phyloP scores from a whole-genome alignment of 2,797 vertebrate genomes.

The Channallabes apus region DNA sequence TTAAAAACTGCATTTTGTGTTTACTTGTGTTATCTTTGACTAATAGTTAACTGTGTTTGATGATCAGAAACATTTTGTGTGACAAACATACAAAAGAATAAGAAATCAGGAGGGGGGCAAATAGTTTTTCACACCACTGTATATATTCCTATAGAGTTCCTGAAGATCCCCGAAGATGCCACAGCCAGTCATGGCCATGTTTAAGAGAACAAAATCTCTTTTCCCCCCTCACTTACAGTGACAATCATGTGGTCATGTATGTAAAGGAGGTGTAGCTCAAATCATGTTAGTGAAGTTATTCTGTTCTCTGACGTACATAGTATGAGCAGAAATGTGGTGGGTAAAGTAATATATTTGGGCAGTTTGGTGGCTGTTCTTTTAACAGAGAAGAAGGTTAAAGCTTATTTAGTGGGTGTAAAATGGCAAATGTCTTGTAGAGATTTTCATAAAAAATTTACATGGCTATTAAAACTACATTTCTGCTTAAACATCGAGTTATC shows the following conservation, averaged over 20 bases:
- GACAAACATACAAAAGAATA: too few species aligned
- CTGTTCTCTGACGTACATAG: background rate
- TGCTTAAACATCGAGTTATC: background rate
- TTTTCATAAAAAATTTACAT: background rate
- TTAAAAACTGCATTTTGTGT: too few species aligned
- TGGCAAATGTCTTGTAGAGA: background rate
- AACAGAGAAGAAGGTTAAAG: background rate
- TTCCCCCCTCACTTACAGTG: background rate
- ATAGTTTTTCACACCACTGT: too few species aligned
- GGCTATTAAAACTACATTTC: background rate
- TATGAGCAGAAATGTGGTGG: background rate
- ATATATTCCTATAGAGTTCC: background rate
- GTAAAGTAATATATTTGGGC: background rate
- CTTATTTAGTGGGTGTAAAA: background rate
- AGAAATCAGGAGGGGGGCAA: too few species aligned
- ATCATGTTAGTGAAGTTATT: too few species aligned
- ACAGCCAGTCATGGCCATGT: background rate
- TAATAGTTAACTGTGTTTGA: too few species aligned
- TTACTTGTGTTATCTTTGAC: too few species aligned
- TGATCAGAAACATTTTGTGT: too few species aligned
- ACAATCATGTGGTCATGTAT: background rate
- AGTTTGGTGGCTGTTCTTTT: background rate
- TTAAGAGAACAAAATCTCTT: background rate
- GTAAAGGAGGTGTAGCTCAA: background rate
- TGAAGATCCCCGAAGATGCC: too few species aligned